Percentiles rank a stretch among this genome's conserved stretches.
Conservation (phyloP, 2,113 vertebrate genomes). For the Apodemus speciosus region DNA sequence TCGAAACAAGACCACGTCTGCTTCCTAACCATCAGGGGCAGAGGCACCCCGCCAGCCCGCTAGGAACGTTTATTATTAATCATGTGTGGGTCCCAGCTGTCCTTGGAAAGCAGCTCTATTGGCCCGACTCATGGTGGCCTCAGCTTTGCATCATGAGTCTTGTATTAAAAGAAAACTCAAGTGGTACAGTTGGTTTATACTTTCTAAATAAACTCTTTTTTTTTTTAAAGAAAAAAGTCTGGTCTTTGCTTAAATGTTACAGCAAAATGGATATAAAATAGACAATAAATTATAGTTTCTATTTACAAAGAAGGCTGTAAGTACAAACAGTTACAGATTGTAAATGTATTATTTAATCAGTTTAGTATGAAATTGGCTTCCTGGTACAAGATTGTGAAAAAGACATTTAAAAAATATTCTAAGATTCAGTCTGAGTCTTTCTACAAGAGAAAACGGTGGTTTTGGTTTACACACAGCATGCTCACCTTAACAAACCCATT, state of each 20-base stretch:
- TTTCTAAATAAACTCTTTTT: conserved; percentile 89
- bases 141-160: conserved; percentile 78
- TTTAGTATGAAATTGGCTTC: conserved; percentile 76
- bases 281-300: conserved; percentile 89
- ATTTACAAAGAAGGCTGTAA: conserved; percentile 85
- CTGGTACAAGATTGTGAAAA: conserved; percentile 75
- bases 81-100: conserved; percentile 55
- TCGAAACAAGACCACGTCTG: not conserved
- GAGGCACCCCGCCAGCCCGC: conserved; percentile 63
- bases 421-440: conserved; percentile 61
- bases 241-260: conserved; percentile 84
- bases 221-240: conserved; percentile 73
- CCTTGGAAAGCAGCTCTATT: conserved; percentile 77
- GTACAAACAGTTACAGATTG: conserved; percentile 71
- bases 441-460: conserved; percentile 49
- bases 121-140: conserved; percentile 79
- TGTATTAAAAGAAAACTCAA: conserved; percentile 84
- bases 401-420: conserved; percentile 79
- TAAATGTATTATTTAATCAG: conserved; percentile 80
- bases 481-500: not conserved
- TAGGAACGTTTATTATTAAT: conserved; percentile 84
- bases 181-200: conserved; percentile 88
- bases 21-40: not conserved
- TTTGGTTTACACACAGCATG: not conserved
- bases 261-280: conserved; percentile 85